These are phyloP conservation scores for Pterois miles DNA, from an alignment of 2,797 vertebrate species.

Conservation along the genomic window DNA sequence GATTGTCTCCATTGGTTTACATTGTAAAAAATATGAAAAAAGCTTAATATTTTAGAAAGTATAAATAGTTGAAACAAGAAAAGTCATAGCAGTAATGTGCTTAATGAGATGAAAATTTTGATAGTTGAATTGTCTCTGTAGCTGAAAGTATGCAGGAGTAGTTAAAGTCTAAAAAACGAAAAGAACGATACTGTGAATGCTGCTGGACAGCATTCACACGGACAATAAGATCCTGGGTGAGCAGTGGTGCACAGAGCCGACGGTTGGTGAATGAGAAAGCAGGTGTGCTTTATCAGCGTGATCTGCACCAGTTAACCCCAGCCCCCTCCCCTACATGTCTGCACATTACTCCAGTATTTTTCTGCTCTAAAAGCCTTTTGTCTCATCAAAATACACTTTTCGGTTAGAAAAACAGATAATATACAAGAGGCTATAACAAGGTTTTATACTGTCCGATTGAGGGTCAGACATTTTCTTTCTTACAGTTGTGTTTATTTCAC, in stretches of 20 bases:
- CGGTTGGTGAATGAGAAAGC: conserved; percentile 34
- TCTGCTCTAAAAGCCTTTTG: background rate
- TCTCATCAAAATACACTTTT: background rate
- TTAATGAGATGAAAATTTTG: no score
- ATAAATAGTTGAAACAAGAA: no score
- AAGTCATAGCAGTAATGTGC: no score
- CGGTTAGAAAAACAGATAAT: background rate
- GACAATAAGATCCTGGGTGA: background rate
- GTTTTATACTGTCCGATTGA: background rate
- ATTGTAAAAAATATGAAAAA: no score
- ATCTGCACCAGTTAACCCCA: conserved; percentile 63
- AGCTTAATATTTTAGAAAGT: no score
- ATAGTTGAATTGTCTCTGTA: no score
- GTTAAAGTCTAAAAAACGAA: no score
- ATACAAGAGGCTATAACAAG: background rate
- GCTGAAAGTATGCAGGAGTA: no score
- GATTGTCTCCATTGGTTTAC: no score
- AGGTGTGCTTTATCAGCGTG: conserved; percentile 41
- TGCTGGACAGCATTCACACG: no score
- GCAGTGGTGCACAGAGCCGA: conserved; percentile 9
- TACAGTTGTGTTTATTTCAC: background rate
- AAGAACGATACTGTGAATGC: no score
- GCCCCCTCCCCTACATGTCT: conserved; percentile 16
- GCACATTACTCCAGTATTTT: background rate
- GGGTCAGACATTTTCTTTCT: background rate